These are phyloP conservation scores for Verasper variegatus DNA, from an alignment of 2,113 vertebrate genomes.

Conservation along the genomic window DNA sequence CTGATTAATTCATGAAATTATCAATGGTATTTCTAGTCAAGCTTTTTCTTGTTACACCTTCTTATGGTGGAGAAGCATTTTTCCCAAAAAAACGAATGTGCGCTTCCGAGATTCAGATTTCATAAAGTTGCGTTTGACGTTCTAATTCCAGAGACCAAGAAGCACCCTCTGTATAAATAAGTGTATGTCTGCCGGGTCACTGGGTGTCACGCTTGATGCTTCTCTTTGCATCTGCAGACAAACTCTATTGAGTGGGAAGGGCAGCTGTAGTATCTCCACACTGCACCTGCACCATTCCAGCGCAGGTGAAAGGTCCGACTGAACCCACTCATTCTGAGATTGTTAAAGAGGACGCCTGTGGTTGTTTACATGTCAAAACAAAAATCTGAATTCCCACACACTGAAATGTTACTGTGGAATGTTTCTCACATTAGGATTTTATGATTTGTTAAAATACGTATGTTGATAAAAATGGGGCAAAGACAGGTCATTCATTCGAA, in stretches of 20 bases:
- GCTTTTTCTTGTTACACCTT: neutral
- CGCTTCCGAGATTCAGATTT: neutral
- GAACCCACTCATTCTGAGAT: conserved; percentile 15
- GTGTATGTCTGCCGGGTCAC: neutral
- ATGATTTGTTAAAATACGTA: no score
- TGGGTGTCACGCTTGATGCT: no score
- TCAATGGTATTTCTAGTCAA: neutral
- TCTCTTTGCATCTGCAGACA: neutral
- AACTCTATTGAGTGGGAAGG: neutral
- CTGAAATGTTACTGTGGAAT: conserved; percentile 2
- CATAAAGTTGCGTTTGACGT: no score
- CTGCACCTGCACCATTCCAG: neutral
- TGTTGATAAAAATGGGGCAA: no score
- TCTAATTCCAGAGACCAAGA: no score
- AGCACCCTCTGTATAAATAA: neutral
- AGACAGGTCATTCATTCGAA: neutral
- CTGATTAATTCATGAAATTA: no score
- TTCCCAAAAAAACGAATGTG: neutral
- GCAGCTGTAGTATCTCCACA: neutral
- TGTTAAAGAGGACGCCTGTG: conserved; percentile 6
- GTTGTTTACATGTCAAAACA: neutral
- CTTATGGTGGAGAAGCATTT: neutral
- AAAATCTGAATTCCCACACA: neutral
- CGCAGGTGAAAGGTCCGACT: conserved; percentile 11
- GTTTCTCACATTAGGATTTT: neutral